phyloP scores from a whole-genome alignment of 2,888 invertebrate species.

The Epinotia bilunana region DNA sequence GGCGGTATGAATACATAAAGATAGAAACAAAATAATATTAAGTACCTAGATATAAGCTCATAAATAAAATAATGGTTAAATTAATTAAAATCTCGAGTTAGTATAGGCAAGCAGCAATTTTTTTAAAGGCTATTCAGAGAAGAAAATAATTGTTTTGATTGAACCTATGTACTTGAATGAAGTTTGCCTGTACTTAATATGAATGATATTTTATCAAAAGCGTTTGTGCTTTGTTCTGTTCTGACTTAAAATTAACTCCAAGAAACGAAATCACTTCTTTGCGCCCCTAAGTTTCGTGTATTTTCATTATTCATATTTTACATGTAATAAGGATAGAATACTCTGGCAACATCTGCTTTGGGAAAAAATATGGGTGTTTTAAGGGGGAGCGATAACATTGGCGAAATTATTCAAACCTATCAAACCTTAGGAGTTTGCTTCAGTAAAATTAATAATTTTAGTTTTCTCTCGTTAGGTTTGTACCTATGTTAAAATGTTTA shows the following conservation, averaged over 20 bases:
- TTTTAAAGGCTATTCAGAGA: too few species aligned
- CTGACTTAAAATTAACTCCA: neutral
- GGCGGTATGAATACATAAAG: too few species aligned
- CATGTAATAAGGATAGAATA: constrained; percentile 47
- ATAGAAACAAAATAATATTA: too few species aligned
- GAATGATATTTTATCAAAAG: neutral
- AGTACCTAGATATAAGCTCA: too few species aligned
- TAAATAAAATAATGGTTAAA: too few species aligned
- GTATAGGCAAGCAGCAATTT: too few species aligned
- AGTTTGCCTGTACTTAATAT: neutral
- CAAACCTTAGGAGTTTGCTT: neutral
- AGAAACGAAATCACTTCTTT: neutral
- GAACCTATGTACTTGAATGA: too few species aligned
- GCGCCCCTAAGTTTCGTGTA: constrained; percentile 8
- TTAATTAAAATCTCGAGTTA: too few species aligned
- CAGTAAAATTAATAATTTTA: too few species aligned
- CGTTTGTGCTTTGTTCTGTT: neutral
- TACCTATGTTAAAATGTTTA: too few species aligned
- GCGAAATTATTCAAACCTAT: neutral
- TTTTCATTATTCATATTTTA: constrained; percentile 26
- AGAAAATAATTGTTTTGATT: too few species aligned
- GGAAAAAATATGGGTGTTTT: constrained; percentile 48
- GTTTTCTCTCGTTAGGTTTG: too few species aligned
- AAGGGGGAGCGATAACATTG: constrained; percentile 47
- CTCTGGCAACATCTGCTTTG: constrained; percentile 49